phyloP scores from a whole-genome alignment of 1,140 invertebrate species.

The Thaumatotibia leucotreta region DNA sequence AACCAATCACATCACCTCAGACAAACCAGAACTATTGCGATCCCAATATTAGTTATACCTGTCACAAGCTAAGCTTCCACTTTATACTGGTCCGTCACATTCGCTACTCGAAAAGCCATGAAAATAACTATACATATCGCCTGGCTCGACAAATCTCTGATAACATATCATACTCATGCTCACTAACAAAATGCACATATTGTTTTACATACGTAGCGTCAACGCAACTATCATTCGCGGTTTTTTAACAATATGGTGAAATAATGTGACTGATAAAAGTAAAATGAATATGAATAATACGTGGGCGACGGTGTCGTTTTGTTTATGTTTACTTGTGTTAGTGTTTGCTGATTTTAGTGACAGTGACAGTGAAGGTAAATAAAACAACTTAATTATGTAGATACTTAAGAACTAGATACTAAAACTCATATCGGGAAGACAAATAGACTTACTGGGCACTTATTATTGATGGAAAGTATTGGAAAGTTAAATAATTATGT shows the following conservation, averaged over 20 bases:
- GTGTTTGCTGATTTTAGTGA: slow-evolving; percentile 23
- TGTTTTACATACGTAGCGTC: slow-evolving; percentile 18
- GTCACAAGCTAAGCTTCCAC: not conserved
- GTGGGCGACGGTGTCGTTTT: slow-evolving; percentile 14
- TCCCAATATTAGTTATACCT: not conserved
- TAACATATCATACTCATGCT: slow-evolving; percentile 43
- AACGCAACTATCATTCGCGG: slow-evolving; percentile 3
- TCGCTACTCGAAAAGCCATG: not conserved
- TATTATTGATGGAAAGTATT: not conserved
- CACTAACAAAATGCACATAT: slow-evolving; percentile 26
- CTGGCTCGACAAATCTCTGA: slow-evolving; percentile 47
- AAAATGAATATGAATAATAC: not conserved
- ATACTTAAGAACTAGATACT: too few relatives aligned
- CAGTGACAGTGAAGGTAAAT: slow-evolving; percentile 39
- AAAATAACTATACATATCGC: slow-evolving; percentile 30
- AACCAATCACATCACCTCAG: not conserved
- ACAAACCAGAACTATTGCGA: not conserved
- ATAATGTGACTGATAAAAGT: not conserved
- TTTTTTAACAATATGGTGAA: slow-evolving; percentile 12
- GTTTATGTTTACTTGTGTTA: slow-evolving; percentile 32
- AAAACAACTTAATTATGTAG: slow-evolving; percentile 5
- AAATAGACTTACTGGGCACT: not conserved
- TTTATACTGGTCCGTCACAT: not conserved
- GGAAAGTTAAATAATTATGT: not conserved
- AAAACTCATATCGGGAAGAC: not conserved